Percentiles rank a stretch among this genome's conserved stretches.
These are phyloP conservation scores for Capitella teleta DNA, from an alignment of 1,140 invertebrate genomes.

Conservation along the genomic window DNA sequence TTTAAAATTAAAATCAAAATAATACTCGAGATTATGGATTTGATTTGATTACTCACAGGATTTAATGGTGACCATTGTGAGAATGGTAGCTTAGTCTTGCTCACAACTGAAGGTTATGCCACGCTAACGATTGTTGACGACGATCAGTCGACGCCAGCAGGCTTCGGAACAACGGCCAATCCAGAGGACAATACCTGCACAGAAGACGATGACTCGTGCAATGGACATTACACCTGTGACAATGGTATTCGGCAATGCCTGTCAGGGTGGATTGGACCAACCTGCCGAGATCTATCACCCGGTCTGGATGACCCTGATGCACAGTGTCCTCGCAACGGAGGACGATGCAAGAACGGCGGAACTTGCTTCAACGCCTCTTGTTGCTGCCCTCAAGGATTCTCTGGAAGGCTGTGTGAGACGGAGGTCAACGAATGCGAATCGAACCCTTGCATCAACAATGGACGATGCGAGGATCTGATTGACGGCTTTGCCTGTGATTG, in stretches of 20 bases:
- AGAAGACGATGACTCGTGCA: not conserved
- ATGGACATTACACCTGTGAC: not conserved
- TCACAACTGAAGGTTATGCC: too few species aligned
- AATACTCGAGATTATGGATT: too few species aligned
- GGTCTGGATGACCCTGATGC: conserved; percentile 1
- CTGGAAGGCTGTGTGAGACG: not conserved
- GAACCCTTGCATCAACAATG: not conserved
- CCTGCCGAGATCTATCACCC: not conserved
- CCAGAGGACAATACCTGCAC: too few species aligned
- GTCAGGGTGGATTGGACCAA: not conserved
- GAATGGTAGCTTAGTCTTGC: too few species aligned
- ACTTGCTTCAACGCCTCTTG: conserved; percentile 1
- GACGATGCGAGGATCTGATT: not conserved
- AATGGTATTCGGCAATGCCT: not conserved
- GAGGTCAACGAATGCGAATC: not conserved
- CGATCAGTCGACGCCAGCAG: too few species aligned
- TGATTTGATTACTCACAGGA: too few species aligned
- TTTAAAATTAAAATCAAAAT: too few species aligned
- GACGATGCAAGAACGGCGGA: conserved; percentile 1
- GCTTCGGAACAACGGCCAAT: too few species aligned
- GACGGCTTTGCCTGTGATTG: not conserved
- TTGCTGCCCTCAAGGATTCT: not conserved
- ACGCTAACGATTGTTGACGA: too few species aligned
- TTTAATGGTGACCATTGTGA: too few species aligned
- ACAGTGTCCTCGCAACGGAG: not conserved